Percentiles rank a stretch among this genome's conserved stretches.
phyloP scores from a whole-genome alignment of 2,797 vertebrate genomes.

The Fratercula arctica region DNA sequence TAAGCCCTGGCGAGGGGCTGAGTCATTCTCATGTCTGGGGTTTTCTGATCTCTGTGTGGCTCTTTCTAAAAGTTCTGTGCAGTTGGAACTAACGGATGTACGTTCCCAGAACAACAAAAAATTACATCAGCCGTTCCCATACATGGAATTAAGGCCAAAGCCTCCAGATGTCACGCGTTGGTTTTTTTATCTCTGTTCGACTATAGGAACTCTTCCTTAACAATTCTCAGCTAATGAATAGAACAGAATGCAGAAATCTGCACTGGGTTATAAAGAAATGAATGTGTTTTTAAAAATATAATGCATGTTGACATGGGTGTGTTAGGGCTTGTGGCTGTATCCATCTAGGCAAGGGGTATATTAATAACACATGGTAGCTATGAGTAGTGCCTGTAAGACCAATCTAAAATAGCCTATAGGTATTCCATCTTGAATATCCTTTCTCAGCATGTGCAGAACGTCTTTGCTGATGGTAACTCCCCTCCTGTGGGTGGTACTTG shows the following conservation, averaged over 20 bases:
- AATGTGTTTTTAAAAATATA: neutral
- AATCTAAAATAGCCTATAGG: neutral
- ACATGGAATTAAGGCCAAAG: slow-evolving; percentile 1
- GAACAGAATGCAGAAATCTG: slow-evolving; percentile 40
- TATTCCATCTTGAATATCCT: neutral
- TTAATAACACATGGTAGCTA: neutral
- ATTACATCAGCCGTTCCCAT: slow-evolving; percentile 30
- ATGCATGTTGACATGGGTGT: slow-evolving; percentile 17
- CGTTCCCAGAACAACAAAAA: slow-evolving; percentile 39
- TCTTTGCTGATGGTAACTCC: neutral
- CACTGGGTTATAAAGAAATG: slow-evolving; percentile 26
- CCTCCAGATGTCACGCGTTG: slow-evolving; percentile 46
- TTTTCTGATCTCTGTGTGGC: slow-evolving; percentile 1
- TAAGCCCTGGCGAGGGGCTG: neutral
- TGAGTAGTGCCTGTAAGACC: neutral
- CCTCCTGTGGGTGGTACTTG: accelerated
- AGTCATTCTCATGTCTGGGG: neutral
- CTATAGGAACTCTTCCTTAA: slow-evolving; percentile 27
- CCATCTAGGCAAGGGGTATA: neutral
- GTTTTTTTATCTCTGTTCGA: neutral
- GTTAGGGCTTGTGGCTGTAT: neutral
- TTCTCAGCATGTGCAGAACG: neutral
- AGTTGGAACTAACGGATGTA: neutral
- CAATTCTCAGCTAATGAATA: slow-evolving; percentile 28
- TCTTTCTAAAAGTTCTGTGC: neutral